These are phyloP conservation scores for Manis javanica DNA, from an alignment of 2,797 vertebrate species.

Conservation along the genomic window DNA sequence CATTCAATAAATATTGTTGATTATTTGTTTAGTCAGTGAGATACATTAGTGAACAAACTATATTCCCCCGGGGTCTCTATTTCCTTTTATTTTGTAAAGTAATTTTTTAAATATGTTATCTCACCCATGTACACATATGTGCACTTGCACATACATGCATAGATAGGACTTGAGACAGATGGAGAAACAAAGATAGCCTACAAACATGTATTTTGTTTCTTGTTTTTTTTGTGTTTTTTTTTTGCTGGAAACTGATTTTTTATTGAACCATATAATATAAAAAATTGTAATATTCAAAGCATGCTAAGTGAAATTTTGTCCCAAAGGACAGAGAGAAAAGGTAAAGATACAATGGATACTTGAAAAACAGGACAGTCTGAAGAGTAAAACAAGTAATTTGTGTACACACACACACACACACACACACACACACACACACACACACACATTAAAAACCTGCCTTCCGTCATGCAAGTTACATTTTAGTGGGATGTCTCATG, in stretches of 20 bases:
- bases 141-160: not conserved
- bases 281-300: slow-evolving; percentile 2
- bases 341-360: not conserved
- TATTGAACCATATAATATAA: slow-evolving; percentile 51
- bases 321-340: not conserved
- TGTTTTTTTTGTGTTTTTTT: not conserved
- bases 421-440: not conserved
- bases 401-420: not conserved
- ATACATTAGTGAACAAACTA: not conserved
- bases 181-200: not conserved
- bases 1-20: not conserved
- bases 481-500: not conserved
- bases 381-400: not conserved
- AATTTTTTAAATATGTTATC: not conserved
- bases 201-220: not conserved
- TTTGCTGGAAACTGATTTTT: slow-evolving; percentile 32
- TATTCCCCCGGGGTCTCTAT: not conserved
- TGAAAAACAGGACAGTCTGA: not conserved
- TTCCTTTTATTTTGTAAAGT: not conserved
- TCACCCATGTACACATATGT: not conserved
- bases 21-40: not conserved
- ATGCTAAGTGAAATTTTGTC: slow-evolving; percentile 3
- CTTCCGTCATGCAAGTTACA: not conserved
- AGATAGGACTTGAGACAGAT: not conserved
- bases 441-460: not conserved